Percentiles rank a stretch among this genome's conserved stretches.
Evolutionary conservation across 2,797 vertebrate genomes (phyloP).

Genomic region (Sciaenops ocellatus): DNA sequence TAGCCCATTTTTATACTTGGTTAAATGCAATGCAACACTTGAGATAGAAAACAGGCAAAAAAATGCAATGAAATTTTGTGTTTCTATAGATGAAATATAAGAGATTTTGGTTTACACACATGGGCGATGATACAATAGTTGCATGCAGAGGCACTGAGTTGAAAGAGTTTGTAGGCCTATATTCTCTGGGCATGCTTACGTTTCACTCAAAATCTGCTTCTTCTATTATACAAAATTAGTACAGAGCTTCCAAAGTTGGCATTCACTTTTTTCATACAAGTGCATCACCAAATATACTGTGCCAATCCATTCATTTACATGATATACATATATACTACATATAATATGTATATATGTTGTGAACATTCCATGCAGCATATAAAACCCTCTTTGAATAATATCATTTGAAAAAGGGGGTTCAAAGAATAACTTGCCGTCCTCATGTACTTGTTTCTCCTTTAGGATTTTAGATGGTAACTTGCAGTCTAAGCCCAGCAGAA

Average conservation of each 20-base stretch:
- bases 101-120: slow-evolving; percentile 78
- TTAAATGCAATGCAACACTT: slow-evolving; percentile 49
- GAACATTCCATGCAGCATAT: slow-evolving; percentile 83
- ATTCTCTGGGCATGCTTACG: slow-evolving; percentile 78
- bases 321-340: slow-evolving; percentile 71
- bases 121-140: slow-evolving; percentile 70
- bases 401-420: slow-evolving; percentile 30
- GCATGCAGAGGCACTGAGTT: slow-evolving; percentile 87
- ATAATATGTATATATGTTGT: slow-evolving; percentile 69
- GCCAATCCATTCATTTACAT: slow-evolving; percentile 67
- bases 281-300: slow-evolving; percentile 69
- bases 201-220: slow-evolving; percentile 64
- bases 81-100: slow-evolving; percentile 55
- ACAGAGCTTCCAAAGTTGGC: slow-evolving; percentile 68
- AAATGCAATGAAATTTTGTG: slow-evolving; percentile 25
- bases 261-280: slow-evolving; percentile 71
- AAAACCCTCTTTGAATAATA: slow-evolving; percentile 56
- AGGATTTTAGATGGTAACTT: slow-evolving; percentile 35
- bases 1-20: slow-evolving; percentile 9
- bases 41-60: slow-evolving; percentile 43
- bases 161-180: slow-evolving; percentile 72
- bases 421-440: slow-evolving; percentile 29
- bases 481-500: slow-evolving; percentile 23
- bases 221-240: slow-evolving; percentile 68
- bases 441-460: slow-evolving; percentile 8